Base-by-base conservation (phyloP, 2,797 vertebrate species). In the Molossus alvarezi region DNA sequence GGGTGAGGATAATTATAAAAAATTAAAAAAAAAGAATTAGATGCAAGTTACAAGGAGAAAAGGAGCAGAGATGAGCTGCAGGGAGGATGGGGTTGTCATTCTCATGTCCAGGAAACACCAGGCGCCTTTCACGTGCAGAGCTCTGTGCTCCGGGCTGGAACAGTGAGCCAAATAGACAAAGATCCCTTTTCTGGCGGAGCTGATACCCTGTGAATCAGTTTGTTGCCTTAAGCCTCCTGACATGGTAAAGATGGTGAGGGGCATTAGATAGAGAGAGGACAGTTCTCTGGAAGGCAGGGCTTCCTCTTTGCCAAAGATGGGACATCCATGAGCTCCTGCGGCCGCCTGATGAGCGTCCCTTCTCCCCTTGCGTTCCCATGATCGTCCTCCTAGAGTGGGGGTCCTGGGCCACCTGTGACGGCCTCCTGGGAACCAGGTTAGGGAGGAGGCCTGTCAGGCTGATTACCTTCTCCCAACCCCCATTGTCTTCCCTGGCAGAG, bases 401-500 rank as follows among this genome's bases (percentile, higher is more conserved):
- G n/a, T 58, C 10, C 27, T 12, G 18, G 60, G 57, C n/a, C 6
- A 1, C 3, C 1, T 51, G 9, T 0, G 8, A 11, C 20, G 67
- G 62, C 62, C 25, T 25, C n/a, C 48, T 8, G 6, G 25, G 55
- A 9, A 2, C 11, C 1, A 2, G 29, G 58, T 18, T 3, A 5
- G 18, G 37, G 57, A 29, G 53, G 55, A 29, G n/a, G 45, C n/a
- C 14, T 14, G 21, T 64, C 9, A 0, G 1, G 5, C 65, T 53
- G 20, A 10, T 18, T 6, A 82, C 60, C 71, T n/a, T 37, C 51
- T 45, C 57, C 58, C 83, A 48, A 37, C 62, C 2, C 14, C 48
- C 27, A 0, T 1, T 6, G 0, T 29, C 55, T 79, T n/a, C 41
- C 21, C 41, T 2, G 0, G 77, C 98, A 99, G 99, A 99, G 99